Conservation (phyloP, 2,888 invertebrate species). For the Leptinotarsa juncta region DNA sequence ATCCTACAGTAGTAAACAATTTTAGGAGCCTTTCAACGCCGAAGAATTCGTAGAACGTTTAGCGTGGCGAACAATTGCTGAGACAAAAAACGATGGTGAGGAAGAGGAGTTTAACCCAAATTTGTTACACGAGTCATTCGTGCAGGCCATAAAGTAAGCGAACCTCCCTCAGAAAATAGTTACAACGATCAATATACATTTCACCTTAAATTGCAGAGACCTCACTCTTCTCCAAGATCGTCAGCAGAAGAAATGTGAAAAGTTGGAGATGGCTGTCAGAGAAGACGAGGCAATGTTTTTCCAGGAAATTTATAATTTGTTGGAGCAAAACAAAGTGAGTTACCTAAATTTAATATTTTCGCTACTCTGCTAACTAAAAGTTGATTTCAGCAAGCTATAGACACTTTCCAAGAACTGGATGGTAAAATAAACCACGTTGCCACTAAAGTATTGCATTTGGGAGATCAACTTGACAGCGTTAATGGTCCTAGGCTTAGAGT, state of each 20-base stretch:
- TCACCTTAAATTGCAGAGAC: conserved; percentile 62
- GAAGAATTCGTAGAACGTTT: conserved; percentile 97
- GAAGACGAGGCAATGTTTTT: conserved; percentile 90
- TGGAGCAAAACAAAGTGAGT: conserved; percentile 82
- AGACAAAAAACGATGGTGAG: conserved; percentile 74
- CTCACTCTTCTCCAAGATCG: conserved; percentile 82
- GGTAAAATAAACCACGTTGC: conserved; percentile 97
- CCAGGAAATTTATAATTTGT: conserved; percentile 82
- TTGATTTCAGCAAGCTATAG: conserved; percentile 76
- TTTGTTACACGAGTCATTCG: conserved; percentile 89
- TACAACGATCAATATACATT: not conserved
- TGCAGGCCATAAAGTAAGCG: conserved; percentile 86
- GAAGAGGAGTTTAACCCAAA: conserved; percentile 86
- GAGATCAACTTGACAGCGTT: conserved; percentile 97
- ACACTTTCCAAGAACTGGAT: conserved; percentile 91
- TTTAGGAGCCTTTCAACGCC: conserved; percentile 94
- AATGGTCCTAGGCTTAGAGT: conserved; percentile 94
- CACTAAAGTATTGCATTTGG: conserved; percentile 97
- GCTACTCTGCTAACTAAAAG: not conserved
- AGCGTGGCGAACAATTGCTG: conserved; percentile 91
- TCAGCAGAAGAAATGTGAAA: conserved; percentile 87
- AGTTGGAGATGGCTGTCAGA: conserved; percentile 81
- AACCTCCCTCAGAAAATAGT: not conserved
- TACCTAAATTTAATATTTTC: not conserved
- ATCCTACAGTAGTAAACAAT: conserved; percentile 33